Evolutionary conservation across 2,888 invertebrate species (phyloP).

Genomic region (Epinotia brunnichana): DNA sequence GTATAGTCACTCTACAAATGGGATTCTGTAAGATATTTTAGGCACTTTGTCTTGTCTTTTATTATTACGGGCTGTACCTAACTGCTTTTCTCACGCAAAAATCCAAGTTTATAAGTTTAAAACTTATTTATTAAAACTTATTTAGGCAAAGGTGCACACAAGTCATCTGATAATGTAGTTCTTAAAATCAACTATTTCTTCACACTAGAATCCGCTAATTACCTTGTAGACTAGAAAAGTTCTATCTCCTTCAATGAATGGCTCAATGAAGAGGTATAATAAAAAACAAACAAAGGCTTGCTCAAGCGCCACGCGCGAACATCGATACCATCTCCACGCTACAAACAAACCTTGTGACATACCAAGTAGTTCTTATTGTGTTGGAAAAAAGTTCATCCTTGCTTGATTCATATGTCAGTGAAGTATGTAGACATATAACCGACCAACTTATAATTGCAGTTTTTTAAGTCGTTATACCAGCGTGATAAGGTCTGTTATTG

Average conservation of each 20-base stretch:
- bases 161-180: not conserved
- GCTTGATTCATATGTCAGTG: not conserved
- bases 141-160: not conserved
- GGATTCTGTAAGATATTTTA: not conserved
- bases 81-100: no score
- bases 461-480: not conserved
- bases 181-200: conserved; percentile 12
- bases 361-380: not conserved
- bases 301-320: conserved; percentile 58
- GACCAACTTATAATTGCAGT: not conserved
- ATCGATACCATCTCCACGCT: conserved; percentile 66
- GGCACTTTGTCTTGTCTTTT: no score
- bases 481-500: not conserved
- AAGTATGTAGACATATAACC: not conserved
- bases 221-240: conserved; percentile 22
- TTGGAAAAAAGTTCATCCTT: not conserved
- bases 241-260: conserved; percentile 53
- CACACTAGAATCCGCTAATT: conserved; percentile 22
- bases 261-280: conserved; percentile 46
- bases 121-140: no score
- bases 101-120: no score
- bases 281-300: conserved; percentile 68
- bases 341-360: conserved; percentile 21
- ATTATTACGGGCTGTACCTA: not conserved
- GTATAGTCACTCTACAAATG: no score